Evolutionary conservation across 1,140 invertebrate species (phyloP).

Genomic region (Pygmarrhopalites habei): DNA sequence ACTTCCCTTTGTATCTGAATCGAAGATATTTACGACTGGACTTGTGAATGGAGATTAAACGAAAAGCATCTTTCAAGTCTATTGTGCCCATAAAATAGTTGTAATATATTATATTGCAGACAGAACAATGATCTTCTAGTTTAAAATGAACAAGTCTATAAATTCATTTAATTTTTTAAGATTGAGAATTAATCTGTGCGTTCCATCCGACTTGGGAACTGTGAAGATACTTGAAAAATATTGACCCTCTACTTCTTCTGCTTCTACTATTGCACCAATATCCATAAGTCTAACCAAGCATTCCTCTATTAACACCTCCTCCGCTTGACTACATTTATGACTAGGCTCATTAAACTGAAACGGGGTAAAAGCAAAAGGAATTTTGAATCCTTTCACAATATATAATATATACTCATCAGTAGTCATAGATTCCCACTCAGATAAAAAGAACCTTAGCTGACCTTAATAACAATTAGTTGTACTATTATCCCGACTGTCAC

Average conservation of each 20-base stretch:
- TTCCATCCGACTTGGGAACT: constrained; percentile 13
- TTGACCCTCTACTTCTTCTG: background rate
- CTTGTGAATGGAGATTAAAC: background rate
- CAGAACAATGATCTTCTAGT: constrained; percentile 20
- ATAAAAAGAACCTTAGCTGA: background rate
- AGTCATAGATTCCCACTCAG: background rate
- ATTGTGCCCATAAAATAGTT: constrained; percentile 11
- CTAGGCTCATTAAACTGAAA: background rate
- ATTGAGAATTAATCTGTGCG: constrained; percentile 16
- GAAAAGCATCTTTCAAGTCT: constrained; percentile 28
- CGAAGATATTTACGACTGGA: constrained; percentile 17
- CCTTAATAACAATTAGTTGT: no score
- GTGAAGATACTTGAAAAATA: constrained; percentile 12
- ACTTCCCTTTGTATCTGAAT: constrained; percentile 14
- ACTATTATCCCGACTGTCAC: no score
- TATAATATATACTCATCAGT: background rate
- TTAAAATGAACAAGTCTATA: constrained; percentile 21
- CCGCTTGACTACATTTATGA: background rate
- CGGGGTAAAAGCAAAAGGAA: constrained; percentile 2
- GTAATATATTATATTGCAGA: constrained; percentile 6
- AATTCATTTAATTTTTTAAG: constrained; percentile 17
- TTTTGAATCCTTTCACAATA: background rate
- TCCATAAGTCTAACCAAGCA: background rate
- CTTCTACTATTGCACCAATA: background rate
- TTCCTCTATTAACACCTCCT: background rate